Base-by-base conservation (phyloP, 2,797 vertebrate genomes). In the Aratinga solstitialis region DNA sequence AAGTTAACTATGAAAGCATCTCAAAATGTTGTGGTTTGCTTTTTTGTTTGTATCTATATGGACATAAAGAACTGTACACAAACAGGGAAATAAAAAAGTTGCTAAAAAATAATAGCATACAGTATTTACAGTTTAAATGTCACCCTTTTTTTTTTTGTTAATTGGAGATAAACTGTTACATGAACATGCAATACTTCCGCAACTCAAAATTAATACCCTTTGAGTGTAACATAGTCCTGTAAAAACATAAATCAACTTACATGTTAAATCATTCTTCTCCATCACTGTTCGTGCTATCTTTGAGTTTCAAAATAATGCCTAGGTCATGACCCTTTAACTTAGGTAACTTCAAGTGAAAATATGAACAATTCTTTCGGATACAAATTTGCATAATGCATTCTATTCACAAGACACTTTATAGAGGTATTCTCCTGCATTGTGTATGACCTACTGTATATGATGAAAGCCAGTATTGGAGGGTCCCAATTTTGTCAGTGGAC, bases 51-150 rank as follows among this genome's bases (percentile, higher is more conserved):
- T 96, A 97, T 88, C 91, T 97, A 97, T 98, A 95, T 98, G 97
- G 97, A 98, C 96, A 97, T 74, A 97, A 95, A 97, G 80, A 95
- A 97, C 97, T 98, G 93, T 99, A 99, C 98, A 99, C 97, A 98
- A 98, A 98, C 95, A 98, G 93, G 97, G 97, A 98, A 98, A 98
- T 98, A 98, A 98, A 99, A 99, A 98, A 95, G 96, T 97, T 98
- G 47, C 97, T 98, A 99, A 98, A 95, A 99, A 99, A 98, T 84
- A 97, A 80, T 98, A 78, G 23, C 82, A 89, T 99, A 99, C 98
- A 99, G 74, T 98, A 99, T 99, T 97, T 98, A 99, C 98, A 99
- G 68, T 73, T 97, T 97, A 97, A 87, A 58, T 83, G 61, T 71
- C 93, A 93, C 22, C 84, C 68, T 40, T 84, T 80, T 82, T 75